These are phyloP conservation scores for Colletes gigas DNA, from an alignment of 1,140 invertebrate genomes.

Conservation along the genomic window DNA sequence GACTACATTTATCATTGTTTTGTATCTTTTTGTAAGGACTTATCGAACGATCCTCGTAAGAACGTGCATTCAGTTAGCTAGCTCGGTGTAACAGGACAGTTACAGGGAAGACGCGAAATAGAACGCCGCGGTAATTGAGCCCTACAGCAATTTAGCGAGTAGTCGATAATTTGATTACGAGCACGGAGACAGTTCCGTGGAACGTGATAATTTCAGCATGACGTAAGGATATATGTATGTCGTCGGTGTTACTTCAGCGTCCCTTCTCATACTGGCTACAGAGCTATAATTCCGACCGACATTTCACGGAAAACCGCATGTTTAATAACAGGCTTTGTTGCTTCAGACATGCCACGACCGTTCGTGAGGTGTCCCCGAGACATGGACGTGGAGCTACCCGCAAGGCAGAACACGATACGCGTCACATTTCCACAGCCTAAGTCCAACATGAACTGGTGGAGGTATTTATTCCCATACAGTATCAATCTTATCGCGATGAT, in stretches of 20 bases:
- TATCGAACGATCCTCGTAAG: background rate
- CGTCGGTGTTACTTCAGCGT: background rate
- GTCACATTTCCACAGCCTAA: constrained; percentile 85
- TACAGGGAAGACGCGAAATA: background rate
- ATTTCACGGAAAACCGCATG: constrained; percentile 37
- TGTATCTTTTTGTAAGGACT: too few species aligned
- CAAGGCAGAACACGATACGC: constrained; percentile 80
- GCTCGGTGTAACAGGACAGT: background rate
- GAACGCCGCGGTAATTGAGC: constrained; percentile 8
- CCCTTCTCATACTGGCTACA: background rate
- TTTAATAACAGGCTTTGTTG: constrained; percentile 64
- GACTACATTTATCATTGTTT: too few species aligned
- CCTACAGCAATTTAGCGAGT: constrained; percentile 15
- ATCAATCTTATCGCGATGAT: too few species aligned
- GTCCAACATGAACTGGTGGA: constrained; percentile 86
- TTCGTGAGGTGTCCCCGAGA: constrained; percentile 86
- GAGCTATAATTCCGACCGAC: constrained; percentile 4
- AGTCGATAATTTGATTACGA: constrained; percentile 34
- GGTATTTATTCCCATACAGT: constrained; percentile 70
- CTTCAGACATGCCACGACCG: constrained; percentile 76
- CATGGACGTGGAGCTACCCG: constrained; percentile 82
- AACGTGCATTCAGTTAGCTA: background rate
- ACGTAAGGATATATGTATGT: constrained; percentile 3
- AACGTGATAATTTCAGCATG: constrained; percentile 10
- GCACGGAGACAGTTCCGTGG: constrained; percentile 9